Conservation (phyloP, 2,113 vertebrate genomes). For the Brachyistius frenatus region DNA sequence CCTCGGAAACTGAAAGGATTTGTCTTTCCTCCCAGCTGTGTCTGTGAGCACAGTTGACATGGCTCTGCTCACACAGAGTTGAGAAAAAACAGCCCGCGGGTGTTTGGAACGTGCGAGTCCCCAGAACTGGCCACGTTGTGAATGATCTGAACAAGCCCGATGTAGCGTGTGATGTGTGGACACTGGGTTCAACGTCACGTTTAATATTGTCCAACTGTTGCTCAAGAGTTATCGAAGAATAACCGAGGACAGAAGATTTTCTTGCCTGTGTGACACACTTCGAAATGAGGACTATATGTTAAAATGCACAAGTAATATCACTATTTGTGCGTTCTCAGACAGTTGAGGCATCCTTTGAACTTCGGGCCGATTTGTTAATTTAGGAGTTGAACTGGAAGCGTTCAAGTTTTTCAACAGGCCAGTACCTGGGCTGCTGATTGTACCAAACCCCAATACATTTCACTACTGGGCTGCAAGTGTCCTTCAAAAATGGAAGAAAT, state of each 20-base stretch:
- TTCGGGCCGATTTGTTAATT: too few species aligned
- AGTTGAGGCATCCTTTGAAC: too few species aligned
- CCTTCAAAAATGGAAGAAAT: too few species aligned
- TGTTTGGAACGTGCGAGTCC: conserved; percentile 42
- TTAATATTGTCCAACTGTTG: conserved; percentile 12
- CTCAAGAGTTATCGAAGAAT: not conserved
- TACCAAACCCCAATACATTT: not conserved
- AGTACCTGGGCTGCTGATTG: not conserved
- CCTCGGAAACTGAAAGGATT: conserved; percentile 23
- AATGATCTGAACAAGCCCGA: conserved; percentile 30
- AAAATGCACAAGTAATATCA: not conserved
- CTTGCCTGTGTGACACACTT: not conserved
- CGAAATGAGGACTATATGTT: not conserved
- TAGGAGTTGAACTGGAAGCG: not conserved
- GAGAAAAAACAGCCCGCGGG: conserved; percentile 45
- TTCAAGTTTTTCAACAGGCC: not conserved
- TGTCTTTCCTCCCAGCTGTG: conserved; percentile 47
- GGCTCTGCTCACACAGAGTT: conserved; percentile 13
- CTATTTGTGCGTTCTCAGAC: too few species aligned
- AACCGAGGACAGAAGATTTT: not conserved
- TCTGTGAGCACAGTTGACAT: conserved; percentile 49
- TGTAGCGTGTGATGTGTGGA: conserved; percentile 6
- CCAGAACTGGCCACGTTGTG: conserved; percentile 18
- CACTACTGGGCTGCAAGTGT: too few species aligned
- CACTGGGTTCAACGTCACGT: conserved; percentile 25